These are phyloP conservation scores for Dasysyrphus tricinctus DNA, from an alignment of 2,888 invertebrate species.

Conservation along the genomic window DNA sequence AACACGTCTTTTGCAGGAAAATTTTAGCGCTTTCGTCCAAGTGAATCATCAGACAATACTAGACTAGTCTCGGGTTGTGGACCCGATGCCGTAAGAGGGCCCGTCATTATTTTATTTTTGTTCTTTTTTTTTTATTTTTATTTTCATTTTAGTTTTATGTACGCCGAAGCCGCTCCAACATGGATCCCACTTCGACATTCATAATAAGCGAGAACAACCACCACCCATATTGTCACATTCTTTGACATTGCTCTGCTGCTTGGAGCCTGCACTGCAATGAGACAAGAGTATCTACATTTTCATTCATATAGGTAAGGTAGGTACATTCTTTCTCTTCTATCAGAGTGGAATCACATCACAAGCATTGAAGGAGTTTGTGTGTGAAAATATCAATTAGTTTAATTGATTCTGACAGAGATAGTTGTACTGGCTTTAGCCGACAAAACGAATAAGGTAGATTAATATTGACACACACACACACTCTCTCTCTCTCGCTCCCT, in stretches of 20 bases:
- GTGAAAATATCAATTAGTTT: conserved; percentile 75
- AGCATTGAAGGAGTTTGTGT: conserved; percentile 31
- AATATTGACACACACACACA: background rate
- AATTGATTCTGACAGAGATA: conserved; percentile 72
- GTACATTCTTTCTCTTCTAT: conserved; percentile 19
- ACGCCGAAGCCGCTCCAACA: conserved; percentile 74
- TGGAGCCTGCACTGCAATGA: conserved; percentile 4
- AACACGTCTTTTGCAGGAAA: conserved; percentile 43
- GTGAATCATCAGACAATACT: conserved; percentile 73
- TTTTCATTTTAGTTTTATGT: conserved; percentile 49
- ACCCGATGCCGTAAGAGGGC: conserved; percentile 74
- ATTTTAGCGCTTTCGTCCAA: conserved; percentile 64
- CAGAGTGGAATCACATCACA: background rate
- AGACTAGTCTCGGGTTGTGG: conserved; percentile 74
- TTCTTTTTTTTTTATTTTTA: conserved; percentile 35
- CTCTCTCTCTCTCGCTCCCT: background rate
- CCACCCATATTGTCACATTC: conserved; percentile 61
- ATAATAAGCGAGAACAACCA: conserved; percentile 29
- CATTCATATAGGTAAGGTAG: no score
- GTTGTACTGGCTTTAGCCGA: background rate
- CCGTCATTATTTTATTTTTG: conserved; percentile 45
- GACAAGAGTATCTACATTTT: conserved; percentile 31
- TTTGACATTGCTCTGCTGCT: conserved; percentile 32
- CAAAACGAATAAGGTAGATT: conserved; percentile 21
- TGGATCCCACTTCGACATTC: conserved; percentile 50